These are phyloP conservation scores for Caenorhabditis auriculariae DNA, from an alignment of 2,888 invertebrate genomes.

Conservation along the genomic window DNA sequence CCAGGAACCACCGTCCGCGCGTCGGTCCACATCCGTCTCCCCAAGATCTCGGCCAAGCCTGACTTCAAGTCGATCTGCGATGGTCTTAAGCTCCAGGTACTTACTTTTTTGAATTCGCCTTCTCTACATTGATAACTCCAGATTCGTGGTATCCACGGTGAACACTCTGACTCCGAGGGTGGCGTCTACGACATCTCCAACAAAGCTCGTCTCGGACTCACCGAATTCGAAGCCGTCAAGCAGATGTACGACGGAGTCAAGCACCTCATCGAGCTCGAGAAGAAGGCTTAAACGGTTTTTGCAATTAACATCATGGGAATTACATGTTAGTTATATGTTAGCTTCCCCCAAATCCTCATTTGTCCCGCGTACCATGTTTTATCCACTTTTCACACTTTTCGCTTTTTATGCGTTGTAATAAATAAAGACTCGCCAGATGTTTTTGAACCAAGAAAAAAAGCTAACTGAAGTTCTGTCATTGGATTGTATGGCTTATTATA, in stretches of 20 bases:
- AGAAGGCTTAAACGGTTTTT: constrained; percentile 51
- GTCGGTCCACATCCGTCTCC: constrained; percentile 87
- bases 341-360: not conserved
- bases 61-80: constrained; percentile 74
- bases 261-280: constrained; percentile 62
- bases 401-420: too few species aligned
- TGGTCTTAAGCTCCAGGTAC: constrained; percentile 77
- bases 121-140: constrained; percentile 66
- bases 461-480: too few species aligned
- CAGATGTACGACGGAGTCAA: constrained; percentile 80
- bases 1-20: constrained; percentile 89
- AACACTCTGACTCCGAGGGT: constrained; percentile 93
- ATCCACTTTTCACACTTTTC: too few species aligned
- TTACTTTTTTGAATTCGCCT: not conserved
- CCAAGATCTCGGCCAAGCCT: constrained; percentile 70
- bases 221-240: constrained; percentile 73
- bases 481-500: too few species aligned
- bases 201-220: constrained; percentile 78
- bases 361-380: too few species aligned
- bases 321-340: not conserved
- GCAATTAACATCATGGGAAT: too few species aligned
- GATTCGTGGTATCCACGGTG: constrained; percentile 80
- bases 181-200: constrained; percentile 83
- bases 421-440: too few species aligned
- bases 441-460: too few species aligned